phyloP scores from a whole-genome alignment of 2,888 invertebrate species.

The Ochropacha duplaris region DNA sequence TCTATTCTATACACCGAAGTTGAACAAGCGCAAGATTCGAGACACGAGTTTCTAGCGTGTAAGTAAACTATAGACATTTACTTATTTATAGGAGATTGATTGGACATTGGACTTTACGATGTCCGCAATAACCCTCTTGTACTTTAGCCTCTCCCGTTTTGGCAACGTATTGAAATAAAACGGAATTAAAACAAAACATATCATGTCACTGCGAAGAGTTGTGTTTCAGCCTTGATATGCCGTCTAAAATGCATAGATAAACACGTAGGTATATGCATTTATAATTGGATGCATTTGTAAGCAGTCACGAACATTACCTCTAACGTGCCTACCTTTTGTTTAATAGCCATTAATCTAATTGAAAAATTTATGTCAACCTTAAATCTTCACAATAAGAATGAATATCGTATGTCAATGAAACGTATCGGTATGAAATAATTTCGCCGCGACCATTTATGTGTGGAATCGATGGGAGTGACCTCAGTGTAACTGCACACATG shows the following conservation, averaged over 20 bases:
- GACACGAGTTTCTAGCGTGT: not conserved
- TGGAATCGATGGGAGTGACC: not conserved
- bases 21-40: not conserved
- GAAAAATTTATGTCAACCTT: not conserved
- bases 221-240: not conserved
- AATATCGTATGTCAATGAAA: not conserved
- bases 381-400: not conserved
- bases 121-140: not conserved
- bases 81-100: not conserved
- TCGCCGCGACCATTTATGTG: not conserved
- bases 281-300: not conserved
- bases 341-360: not conserved
- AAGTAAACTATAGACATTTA: not conserved
- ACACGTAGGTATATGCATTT: not conserved
- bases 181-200: not conserved
- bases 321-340: slow-evolving; percentile 1
- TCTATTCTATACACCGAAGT: not conserved
- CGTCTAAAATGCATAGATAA: slow-evolving; percentile 1
- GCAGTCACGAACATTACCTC: not conserved
- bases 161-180: not conserved
- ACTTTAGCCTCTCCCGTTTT: not conserved
- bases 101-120: not conserved
- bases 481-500: not conserved
- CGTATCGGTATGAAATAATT: not conserved
- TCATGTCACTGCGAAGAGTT: not conserved